Evolutionary conservation across 1,140 invertebrate genomes (phyloP), one percentile per base, ranked within the genome.

Genomic region (silkworm (Bombyx mori)): DNA sequence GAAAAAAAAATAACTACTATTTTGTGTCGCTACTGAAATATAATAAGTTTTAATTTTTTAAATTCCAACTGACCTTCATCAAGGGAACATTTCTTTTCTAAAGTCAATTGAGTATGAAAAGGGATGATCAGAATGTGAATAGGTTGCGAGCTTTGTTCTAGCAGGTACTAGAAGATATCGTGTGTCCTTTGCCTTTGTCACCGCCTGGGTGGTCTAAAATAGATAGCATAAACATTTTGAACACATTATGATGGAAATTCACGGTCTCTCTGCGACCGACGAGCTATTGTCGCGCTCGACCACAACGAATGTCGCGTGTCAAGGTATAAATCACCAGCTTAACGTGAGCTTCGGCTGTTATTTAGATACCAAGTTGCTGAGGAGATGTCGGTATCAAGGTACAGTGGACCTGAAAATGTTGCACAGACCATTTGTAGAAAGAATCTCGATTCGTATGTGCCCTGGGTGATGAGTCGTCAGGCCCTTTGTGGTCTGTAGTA

Each of bases 181-280:
- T 69, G 67, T 84, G 79, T 80, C 79, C 69, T 22, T 71, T 69
- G 18, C 22, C 45, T 49, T 49, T n/a, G 54, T 54, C 35, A 52
- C 71, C 8, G 52, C 70, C 60, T 86, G 83, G 83, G 83, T 86
- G 83, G 83, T 86, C 83, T 62, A 45, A 63, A 67, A 70, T 70
- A 73, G 71, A 81, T 79, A 75, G 73, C 77, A 80, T 70, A 77
- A 80, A 82, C 73, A 82, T 81, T 79, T 84, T 76, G 71, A 77
- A 68, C 71, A 77, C 65, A 83, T 86, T 86, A 82, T 86, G 66
- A 86, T 86, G 81, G 72, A 74, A 84, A 86, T 86, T 65, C 61
- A 70, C 65, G 64, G 69, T 70, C 73, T 69, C 65, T 69, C 70
- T 68, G 64, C 68, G 66, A 63, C 65, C 62, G 71, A 61, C 58